A percentile compares a stretch with the other conserved stretches of the same genome.
Evolutionary conservation across 2,888 invertebrate species (phyloP).

Genomic region (Tachina lurida): DNA sequence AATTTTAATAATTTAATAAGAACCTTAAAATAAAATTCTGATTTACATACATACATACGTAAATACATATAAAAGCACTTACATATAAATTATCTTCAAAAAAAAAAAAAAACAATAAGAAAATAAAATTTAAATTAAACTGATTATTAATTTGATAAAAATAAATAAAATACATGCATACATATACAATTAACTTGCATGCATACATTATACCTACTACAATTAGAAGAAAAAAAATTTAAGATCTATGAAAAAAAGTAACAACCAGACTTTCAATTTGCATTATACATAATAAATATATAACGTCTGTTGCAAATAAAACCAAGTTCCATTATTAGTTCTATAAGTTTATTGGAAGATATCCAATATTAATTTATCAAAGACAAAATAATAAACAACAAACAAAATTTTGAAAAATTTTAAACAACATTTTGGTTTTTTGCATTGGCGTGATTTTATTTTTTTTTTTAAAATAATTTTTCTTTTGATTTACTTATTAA

Average conservation of each 20-base stretch:
- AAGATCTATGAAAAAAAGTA: slow-evolving; percentile 13
- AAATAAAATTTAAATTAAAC: slow-evolving; percentile 6
- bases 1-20: not conserved
- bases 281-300: not conserved
- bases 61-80: not conserved
- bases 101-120: not conserved
- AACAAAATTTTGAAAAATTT: slow-evolving; percentile 19
- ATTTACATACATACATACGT: not conserved
- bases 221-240: slow-evolving; percentile 20
- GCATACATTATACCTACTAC: not conserved
- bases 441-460: slow-evolving; percentile 14
- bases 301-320: slow-evolving; percentile 22
- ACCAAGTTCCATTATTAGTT: slow-evolving; percentile 72
- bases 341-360: slow-evolving; percentile 69
- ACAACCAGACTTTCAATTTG: slow-evolving; percentile 39
- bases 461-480: slow-evolving; percentile 13
- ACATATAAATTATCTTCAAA: not conserved
- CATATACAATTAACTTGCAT: not conserved
- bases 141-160: slow-evolving; percentile 11
- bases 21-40: not conserved
- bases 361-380: slow-evolving; percentile 44
- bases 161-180: not conserved
- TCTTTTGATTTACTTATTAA: slow-evolving; percentile 30
- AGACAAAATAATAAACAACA: slow-evolving; percentile 1
- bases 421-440: slow-evolving; percentile 12